These are phyloP conservation scores for Caenorhabditis panamensis DNA, from an alignment of 2,888 invertebrate genomes.

Conservation along the genomic window DNA sequence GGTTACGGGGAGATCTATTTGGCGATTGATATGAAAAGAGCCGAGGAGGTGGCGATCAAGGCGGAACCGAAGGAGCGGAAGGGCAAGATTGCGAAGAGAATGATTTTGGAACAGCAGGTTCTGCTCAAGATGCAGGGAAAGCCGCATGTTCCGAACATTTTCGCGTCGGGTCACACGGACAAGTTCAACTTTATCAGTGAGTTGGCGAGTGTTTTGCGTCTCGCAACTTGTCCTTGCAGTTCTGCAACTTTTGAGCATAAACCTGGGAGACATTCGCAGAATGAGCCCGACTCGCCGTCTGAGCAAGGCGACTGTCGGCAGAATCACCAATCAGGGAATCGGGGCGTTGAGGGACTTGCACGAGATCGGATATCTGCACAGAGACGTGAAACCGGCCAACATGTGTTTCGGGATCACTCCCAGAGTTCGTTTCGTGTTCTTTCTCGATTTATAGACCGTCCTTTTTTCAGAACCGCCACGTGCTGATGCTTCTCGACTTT, in stretches of 20 bases:
- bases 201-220: no score
- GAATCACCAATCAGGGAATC: slow-evolving; percentile 62
- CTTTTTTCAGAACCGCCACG: slow-evolving; percentile 61
- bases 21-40: slow-evolving; percentile 64
- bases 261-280: slow-evolving; percentile 74
- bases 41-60: slow-evolving; percentile 72
- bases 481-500: slow-evolving; percentile 69
- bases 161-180: slow-evolving; percentile 66
- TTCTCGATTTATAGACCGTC: background rate
- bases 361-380: slow-evolving; percentile 71
- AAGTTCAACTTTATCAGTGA: slow-evolving; percentile 59
- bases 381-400: slow-evolving; percentile 74
- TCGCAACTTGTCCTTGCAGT: no score
- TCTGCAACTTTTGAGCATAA: slow-evolving; percentile 73
- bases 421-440: no score
- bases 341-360: slow-evolving; percentile 75
- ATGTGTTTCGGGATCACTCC: slow-evolving; percentile 73
- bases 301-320: slow-evolving; percentile 43
- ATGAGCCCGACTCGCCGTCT: slow-evolving; percentile 68
- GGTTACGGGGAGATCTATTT: slow-evolving; percentile 75
- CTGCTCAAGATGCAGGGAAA: slow-evolving; percentile 71
- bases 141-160: slow-evolving; percentile 71
- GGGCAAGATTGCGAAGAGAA: slow-evolving; percentile 67
- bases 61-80: slow-evolving; percentile 68
- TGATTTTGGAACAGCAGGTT: slow-evolving; percentile 73